These are phyloP conservation scores for Sus cebifrons DNA, from an alignment of 2,797 vertebrate species.

Conservation along the genomic window DNA sequence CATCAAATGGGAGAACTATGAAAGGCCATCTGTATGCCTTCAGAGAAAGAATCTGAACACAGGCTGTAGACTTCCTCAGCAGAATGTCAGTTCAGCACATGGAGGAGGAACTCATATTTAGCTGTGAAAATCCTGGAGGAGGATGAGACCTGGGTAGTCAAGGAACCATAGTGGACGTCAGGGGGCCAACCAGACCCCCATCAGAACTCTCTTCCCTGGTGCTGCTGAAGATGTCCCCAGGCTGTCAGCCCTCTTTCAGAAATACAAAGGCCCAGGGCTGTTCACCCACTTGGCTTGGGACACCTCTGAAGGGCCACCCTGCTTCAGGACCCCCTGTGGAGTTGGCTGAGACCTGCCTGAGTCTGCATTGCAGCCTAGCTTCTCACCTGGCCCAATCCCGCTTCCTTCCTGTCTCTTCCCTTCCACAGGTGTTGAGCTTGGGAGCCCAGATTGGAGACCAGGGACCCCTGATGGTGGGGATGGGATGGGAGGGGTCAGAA, in stretches of 20 bases:
- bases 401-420: not conserved
- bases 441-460: not conserved
- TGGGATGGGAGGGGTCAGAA: not conserved
- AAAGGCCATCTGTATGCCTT: not conserved
- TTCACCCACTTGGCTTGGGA: not conserved
- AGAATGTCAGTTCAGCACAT: not conserved
- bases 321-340: not conserved
- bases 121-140: not conserved
- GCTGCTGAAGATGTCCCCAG: not conserved
- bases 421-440: not conserved
- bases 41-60: not conserved
- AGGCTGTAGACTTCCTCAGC: not conserved
- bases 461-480: no score
- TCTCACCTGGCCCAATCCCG: not conserved
- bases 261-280: not conserved
- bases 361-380: not conserved
- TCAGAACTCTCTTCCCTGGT: no score
- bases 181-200: not conserved
- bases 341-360: not conserved
- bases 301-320: not conserved
- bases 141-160: not conserved
- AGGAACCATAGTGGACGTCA: not conserved
- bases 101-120: not conserved
- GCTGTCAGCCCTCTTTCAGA: not conserved
- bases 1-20: not conserved